Evolutionary conservation across 2,888 invertebrate species (phyloP), one percentile per base, ranked within the genome.

Genomic region (Scaptodrosophila latifasciaeformis): DNA sequence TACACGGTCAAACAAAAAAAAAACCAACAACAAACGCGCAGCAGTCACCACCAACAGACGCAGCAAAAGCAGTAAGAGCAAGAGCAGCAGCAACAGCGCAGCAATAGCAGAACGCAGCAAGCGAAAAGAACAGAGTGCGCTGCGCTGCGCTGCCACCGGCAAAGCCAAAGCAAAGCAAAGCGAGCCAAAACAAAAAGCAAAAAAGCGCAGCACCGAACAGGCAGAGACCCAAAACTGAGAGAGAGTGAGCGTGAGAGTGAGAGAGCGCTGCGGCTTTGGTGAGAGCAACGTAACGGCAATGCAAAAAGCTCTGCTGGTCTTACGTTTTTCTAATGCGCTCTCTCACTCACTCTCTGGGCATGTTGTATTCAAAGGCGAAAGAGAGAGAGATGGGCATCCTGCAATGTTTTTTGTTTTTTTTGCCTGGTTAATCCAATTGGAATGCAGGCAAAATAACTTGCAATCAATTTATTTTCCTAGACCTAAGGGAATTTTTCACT

Each of bases 391-490:
- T n/a, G n/a, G n/a, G n/a, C n/a, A n/a, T 54, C 54, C 52, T 60
- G 65, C 65, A 60, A 57, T 65, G 63, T 65, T 48, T 57, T 52
- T 59, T 18, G 17, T 48, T 29, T 10, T 17, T 17, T 43, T 53
- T 54, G 57, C 54, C 53, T 45, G 15, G 48, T 63, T 65, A 67
- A 69, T 79, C 77, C 74, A 77, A 76, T 77, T 79, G 72, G 81
- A 76, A 72, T 81, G 82, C 77, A 75, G 18, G 70, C 40, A 51
- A 35, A 24, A 18, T 17, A 46, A 29, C 62, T 46, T 77, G 77
- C 77, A 74, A 54, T 59, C 21, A 18, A 35, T 54, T 54, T 31
- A 19, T 31, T 17, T 48, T 47, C n/a, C n/a, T n/a, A n/a, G n/a
- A n/a, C n/a, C n/a, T n/a, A n/a, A n/a, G n/a, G n/a, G n/a, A n/a